Base-by-base conservation (phyloP, 2,113 vertebrate genomes). In the Alaudala cheleensis region DNA sequence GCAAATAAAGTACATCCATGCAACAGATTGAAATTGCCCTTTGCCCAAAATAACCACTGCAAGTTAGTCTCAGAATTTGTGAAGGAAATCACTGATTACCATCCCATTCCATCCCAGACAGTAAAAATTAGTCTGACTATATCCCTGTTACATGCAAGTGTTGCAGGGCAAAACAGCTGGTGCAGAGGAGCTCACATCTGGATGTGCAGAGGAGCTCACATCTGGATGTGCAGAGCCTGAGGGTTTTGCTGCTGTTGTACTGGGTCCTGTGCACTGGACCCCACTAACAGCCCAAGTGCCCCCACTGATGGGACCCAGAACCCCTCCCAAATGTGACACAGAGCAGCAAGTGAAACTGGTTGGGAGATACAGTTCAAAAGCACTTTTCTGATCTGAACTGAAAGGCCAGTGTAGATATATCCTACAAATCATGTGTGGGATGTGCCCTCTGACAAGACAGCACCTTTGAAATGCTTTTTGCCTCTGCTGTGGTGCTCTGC, bases 191-290 rank as follows among this genome's bases (percentile, higher is more conserved):
- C 37, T 37, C 37, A 37, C 37, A 37, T 37, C 37, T 37, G 37
- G 37, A 37, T 37, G 4, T 39, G n/a, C 24, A 53, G 58, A 24
- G 61, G 42, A 61, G 28, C 17, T 54, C 72, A 45, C 13, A 18
- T 37, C 23, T 50, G 53, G 53, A 31, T 49, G 18, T 40, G 28
- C 47, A 60, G 45, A 37, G 37, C 0, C 5, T 28, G 21, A 44
- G 39, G 42, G 28, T 19, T 81, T 81, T 77, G 31, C 50, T 65
- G 45, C 31, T 1, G 1, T 19, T 6, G 3, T 45, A 1, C 42
- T 66, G 0, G 0, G 7, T 64, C 40, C 61, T 56, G 25, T 25
- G 53, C 24, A 3, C 31, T 37, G 33, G 16, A 28, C 15, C 20
- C 49, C 78, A 26, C 29, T 4, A 37, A 39, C 21, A 71, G 47